Percentiles rank a stretch among this genome's conserved stretches.
phyloP scores from a whole-genome alignment of 2,888 invertebrate genomes.

The Gastrophysa polygoni region DNA sequence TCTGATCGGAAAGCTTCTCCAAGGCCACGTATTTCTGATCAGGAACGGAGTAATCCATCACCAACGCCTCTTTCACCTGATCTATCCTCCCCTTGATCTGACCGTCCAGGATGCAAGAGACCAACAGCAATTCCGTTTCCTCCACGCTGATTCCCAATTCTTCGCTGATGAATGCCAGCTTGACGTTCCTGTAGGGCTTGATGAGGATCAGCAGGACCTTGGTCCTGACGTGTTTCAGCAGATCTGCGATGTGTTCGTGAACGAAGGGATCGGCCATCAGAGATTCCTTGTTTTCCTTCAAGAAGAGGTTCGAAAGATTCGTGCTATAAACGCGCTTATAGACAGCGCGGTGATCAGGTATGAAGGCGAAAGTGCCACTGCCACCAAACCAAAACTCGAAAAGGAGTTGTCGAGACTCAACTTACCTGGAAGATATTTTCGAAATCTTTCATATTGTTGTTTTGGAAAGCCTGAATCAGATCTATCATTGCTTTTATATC shows the following conservation, averaged over 20 bases:
- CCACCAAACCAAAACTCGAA: no score
- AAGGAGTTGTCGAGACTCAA: no score
- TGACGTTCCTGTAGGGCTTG: constrained; percentile 94
- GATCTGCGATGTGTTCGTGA: constrained; percentile 93
- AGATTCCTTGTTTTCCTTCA: constrained; percentile 68
- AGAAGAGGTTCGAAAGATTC: no score
- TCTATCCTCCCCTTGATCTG: constrained; percentile 85
- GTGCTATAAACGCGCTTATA: no score
- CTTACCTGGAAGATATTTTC: constrained; percentile 83
- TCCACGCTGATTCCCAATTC: constrained; percentile 88
- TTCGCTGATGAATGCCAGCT: constrained; percentile 93
- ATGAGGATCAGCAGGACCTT: constrained; percentile 95
- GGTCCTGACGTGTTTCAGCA: constrained; percentile 92
- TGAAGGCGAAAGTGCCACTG: no score
- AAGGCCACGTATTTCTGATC: constrained; percentile 85
- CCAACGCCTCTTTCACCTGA: constrained; percentile 90
- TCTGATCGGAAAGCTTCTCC: constrained; percentile 86
- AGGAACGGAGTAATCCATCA: constrained; percentile 68
- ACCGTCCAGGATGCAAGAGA: constrained; percentile 95
- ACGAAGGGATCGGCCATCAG: constrained; percentile 98
- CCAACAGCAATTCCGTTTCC: constrained; percentile 93
- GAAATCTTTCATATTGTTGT: constrained; percentile 96
- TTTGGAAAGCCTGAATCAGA: constrained; percentile 94
- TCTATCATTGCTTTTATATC: constrained; percentile 99
- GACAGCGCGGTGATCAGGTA: no score